Evolutionary conservation across 2,797 vertebrate species (phyloP).

Genomic region (Rhodeus uyekii): DNA sequence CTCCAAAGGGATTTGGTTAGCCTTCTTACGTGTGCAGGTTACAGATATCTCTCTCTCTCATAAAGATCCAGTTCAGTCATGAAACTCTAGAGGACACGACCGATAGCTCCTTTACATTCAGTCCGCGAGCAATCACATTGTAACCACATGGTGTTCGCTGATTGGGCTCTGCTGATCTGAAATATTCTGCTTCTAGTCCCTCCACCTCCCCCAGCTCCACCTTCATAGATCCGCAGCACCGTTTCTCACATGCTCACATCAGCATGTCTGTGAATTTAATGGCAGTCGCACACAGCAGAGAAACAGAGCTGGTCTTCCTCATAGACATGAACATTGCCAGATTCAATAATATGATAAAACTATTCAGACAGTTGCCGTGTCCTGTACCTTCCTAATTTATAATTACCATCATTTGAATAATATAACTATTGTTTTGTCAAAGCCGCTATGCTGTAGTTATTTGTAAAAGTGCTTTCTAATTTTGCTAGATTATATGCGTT

Average conservation of each 20-base stretch:
- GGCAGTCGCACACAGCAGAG: neutral
- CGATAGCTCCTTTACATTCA: neutral
- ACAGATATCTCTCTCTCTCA: neutral
- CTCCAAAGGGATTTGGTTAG: too few relatives aligned
- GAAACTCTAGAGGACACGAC: neutral
- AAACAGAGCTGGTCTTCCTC: neutral
- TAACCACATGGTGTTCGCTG: neutral
- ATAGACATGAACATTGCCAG: neutral
- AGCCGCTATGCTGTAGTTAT: neutral
- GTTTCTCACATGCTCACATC: neutral
- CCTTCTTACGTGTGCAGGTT: neutral
- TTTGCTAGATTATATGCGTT: neutral
- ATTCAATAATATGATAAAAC: neutral
- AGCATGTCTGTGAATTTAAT: neutral
- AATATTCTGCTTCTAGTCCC: too few relatives aligned
- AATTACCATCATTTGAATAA: neutral
- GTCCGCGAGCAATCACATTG: too few relatives aligned
- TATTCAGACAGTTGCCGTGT: neutral
- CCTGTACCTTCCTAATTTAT: neutral
- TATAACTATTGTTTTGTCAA: too few relatives aligned
- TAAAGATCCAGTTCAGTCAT: neutral
- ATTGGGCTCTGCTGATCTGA: neutral
- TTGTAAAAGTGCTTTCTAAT: neutral
- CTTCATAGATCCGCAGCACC: neutral
- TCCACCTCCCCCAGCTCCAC: neutral